phyloP scores from a whole-genome alignment of 2,888 invertebrate species.

The Polydrusus tereticollis region DNA sequence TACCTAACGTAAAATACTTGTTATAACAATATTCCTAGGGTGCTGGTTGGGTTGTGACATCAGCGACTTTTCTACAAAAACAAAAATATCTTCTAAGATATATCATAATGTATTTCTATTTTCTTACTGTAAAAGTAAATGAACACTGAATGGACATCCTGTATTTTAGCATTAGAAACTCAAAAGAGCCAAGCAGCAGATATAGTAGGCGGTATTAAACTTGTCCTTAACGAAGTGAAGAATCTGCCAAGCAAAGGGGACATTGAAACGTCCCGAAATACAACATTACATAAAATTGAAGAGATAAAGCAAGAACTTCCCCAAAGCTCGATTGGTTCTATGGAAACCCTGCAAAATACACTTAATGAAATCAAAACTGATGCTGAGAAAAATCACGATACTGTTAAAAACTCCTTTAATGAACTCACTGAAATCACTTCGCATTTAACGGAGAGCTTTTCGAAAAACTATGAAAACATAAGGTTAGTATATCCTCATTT shows the following conservation, averaged over 20 bases:
- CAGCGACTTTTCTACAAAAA: too few relatives aligned
- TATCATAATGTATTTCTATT: too few relatives aligned
- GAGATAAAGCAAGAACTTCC: slow-evolving; percentile 46
- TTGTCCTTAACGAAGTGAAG: slow-evolving; percentile 56
- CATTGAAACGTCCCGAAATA: slow-evolving; percentile 72
- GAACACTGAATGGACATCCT: neutral
- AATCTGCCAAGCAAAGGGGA: slow-evolving; percentile 69
- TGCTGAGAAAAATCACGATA: slow-evolving; percentile 56
- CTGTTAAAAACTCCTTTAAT: slow-evolving; percentile 57
- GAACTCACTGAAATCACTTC: slow-evolving; percentile 70
- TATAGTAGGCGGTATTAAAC: slow-evolving; percentile 59
- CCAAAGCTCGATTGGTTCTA: slow-evolving; percentile 31
- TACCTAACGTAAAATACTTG: too few relatives aligned
- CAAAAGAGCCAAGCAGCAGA: slow-evolving; percentile 61
- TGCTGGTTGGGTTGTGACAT: too few relatives aligned
- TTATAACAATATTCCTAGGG: too few relatives aligned
- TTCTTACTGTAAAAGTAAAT: neutral
- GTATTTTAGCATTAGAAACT: slow-evolving; percentile 55
- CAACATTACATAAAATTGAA: slow-evolving; percentile 66
- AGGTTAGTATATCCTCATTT: slow-evolving; percentile 47
- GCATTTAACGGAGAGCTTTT: slow-evolving; percentile 71
- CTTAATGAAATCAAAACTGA: slow-evolving; percentile 52
- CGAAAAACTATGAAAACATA: slow-evolving; percentile 71
- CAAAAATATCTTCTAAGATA: too few relatives aligned
- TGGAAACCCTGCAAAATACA: slow-evolving; percentile 51